A percentile compares a stretch with the other conserved stretches of the same genome.
Evolutionary conservation across 2,113 vertebrate genomes (phyloP).

Genomic region (Psophia crepitans): DNA sequence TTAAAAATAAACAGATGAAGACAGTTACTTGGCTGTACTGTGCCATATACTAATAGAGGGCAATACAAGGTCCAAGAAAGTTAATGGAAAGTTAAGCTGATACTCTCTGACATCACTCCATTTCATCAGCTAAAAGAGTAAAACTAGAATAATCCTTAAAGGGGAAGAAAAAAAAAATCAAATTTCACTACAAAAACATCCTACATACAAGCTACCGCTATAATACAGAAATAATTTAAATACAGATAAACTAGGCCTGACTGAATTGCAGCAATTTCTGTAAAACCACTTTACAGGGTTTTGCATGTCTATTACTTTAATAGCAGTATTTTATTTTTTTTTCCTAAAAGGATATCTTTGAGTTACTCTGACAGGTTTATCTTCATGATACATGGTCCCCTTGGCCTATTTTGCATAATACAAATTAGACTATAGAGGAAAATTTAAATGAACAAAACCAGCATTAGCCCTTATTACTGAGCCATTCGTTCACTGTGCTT

Average conservation of each 20-base stretch:
- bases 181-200: neutral
- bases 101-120: neutral
- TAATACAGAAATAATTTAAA: neutral
- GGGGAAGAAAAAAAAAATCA: neutral
- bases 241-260: neutral
- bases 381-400: conserved; percentile 9
- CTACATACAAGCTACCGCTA: neutral
- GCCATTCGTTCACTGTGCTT: neutral
- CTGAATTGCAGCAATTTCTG: neutral
- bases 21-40: neutral
- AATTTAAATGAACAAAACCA: neutral
- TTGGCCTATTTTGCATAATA: conserved; percentile 8
- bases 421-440: neutral
- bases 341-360: neutral
- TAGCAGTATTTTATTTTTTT: neutral
- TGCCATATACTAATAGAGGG: neutral
- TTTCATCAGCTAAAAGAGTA: neutral
- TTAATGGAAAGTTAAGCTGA: neutral
- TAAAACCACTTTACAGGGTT: neutral
- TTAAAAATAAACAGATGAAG: neutral
- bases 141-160: neutral
- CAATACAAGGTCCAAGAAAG: neutral
- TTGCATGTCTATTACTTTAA: neutral
- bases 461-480: neutral
- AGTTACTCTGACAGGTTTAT: conserved; percentile 39